phyloP scores from a whole-genome alignment of 2,888 invertebrate species.

The Abrostola tripartita region DNA sequence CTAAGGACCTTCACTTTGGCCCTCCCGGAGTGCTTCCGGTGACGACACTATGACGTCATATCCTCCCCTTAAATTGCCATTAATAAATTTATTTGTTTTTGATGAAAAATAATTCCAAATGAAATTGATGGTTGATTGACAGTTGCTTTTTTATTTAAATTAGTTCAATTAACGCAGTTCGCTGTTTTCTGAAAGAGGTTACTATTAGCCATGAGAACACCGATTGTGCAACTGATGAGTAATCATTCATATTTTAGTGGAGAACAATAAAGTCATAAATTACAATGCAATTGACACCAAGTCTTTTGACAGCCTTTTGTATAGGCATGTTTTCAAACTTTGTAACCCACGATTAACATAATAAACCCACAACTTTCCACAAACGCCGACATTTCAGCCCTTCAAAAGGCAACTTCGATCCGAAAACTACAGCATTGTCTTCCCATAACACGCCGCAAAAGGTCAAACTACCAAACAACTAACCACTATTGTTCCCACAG shows the following conservation, averaged over 20 bases:
- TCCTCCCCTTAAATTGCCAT: slow-evolving; percentile 64
- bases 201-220: neutral
- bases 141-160: neutral
- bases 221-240: too few relatives aligned
- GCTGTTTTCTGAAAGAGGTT: neutral
- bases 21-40: slow-evolving; percentile 71
- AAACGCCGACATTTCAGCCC: slow-evolving; percentile 7
- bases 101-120: slow-evolving; percentile 24
- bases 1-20: slow-evolving; percentile 73
- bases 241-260: too few relatives aligned
- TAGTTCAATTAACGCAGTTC: too few relatives aligned
- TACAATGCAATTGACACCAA: too few relatives aligned
- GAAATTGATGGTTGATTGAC: neutral
- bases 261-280: too few relatives aligned
- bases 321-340: too few relatives aligned
- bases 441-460: slow-evolving; percentile 46
- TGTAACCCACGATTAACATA: slow-evolving; percentile 12
- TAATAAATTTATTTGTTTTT: slow-evolving; percentile 63
- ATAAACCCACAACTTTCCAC: slow-evolving; percentile 10
- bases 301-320: neutral
- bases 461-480: slow-evolving; percentile 55
- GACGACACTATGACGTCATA: slow-evolving; percentile 67
- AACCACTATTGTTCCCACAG: slow-evolving; percentile 47
- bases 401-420: slow-evolving; percentile 15
- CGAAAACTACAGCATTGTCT: slow-evolving; percentile 28